Percentiles rank a stretch among this genome's conserved stretches.
These are phyloP conservation scores for Bothrops jararaca DNA, from an alignment of 2,113 vertebrate species.

Conservation along the genomic window DNA sequence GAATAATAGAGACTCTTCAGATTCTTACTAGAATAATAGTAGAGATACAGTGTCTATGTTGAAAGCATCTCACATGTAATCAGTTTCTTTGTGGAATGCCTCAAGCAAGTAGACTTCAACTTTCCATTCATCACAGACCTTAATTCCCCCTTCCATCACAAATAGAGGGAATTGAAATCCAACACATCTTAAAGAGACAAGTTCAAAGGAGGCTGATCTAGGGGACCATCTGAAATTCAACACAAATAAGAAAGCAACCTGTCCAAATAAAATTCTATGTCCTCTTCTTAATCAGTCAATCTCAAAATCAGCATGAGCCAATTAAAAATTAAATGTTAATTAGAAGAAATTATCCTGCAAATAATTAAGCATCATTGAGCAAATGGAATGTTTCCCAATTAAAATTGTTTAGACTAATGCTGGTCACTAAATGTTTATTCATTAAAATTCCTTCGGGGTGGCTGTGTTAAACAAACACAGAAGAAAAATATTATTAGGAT, in stretches of 20 bases:
- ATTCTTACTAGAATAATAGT: background rate
- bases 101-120: background rate
- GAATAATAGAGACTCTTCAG: background rate
- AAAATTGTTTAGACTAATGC: background rate
- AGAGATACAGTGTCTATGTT: background rate
- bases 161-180: background rate
- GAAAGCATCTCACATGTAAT: background rate
- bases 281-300: background rate
- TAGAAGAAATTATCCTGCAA: background rate
- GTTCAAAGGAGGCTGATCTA: background rate
- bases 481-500: constrained; percentile 48
- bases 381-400: background rate
- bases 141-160: background rate
- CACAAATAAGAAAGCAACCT: background rate
- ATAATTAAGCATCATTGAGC: background rate
- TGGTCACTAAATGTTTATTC: background rate
- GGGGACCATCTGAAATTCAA: background rate
- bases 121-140: background rate
- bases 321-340: background rate
- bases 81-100: background rate
- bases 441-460: background rate
- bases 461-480: background rate
- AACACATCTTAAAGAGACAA: background rate
- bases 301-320: background rate
- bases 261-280: background rate